phyloP scores from a whole-genome alignment of 1,140 invertebrate genomes.

The Bombus picipes region DNA sequence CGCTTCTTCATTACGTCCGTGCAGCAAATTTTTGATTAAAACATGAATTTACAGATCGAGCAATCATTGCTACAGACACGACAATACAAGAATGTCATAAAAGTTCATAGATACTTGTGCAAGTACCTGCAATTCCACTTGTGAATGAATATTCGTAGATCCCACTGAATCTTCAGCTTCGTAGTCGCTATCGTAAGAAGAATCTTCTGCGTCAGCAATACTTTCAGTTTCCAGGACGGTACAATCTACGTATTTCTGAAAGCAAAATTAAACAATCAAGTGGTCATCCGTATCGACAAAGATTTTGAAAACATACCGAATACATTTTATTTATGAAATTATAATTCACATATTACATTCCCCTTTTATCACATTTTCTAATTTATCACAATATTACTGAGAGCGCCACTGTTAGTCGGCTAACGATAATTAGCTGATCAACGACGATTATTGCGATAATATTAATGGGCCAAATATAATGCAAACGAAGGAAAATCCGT shows the following conservation, averaged over 20 bases:
- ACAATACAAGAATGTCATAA: background rate
- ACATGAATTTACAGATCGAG: background rate
- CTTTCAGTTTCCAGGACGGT: slow-evolving; percentile 79
- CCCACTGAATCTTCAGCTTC: slow-evolving; percentile 85
- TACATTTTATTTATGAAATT: background rate
- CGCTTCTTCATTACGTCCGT: no score
- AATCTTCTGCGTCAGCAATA: slow-evolving; percentile 88
- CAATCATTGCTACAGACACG: no score
- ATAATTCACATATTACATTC: background rate
- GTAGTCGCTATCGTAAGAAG: slow-evolving; percentile 93
- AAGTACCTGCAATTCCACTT: slow-evolving; percentile 70
- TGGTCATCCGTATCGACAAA: background rate
- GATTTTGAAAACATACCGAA: background rate
- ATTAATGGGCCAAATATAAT: no score
- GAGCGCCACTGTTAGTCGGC: no score
- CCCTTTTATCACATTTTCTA: no score
- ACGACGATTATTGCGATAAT: no score
- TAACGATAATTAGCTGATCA: no score
- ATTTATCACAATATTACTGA: no score
- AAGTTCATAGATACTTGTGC: background rate
- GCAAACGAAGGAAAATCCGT: no score
- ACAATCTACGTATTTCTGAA: slow-evolving; percentile 84
- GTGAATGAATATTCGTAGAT: slow-evolving; percentile 68
- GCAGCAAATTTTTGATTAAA: background rate
- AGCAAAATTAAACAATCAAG: slow-evolving; percentile 10